A percentile compares a stretch with the other conserved stretches of the same genome.
Conservation (phyloP, 2,113 vertebrate species). For the Cyanistes caeruleus region DNA sequence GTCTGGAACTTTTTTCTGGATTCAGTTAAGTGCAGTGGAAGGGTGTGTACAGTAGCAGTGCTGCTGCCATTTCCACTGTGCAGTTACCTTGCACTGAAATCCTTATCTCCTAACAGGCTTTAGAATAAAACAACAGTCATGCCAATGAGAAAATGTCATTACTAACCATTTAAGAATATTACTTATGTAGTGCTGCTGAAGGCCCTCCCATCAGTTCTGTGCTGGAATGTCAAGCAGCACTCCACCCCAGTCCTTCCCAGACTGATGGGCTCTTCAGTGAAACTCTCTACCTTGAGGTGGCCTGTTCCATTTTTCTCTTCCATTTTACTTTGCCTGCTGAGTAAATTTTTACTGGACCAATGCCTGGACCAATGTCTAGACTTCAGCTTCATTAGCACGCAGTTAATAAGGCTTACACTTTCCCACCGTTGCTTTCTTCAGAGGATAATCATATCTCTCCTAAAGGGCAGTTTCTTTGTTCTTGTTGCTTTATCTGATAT, state of each 20-base stretch:
- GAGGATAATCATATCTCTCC: conserved; percentile 5
- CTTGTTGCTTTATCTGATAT: conserved; percentile 1
- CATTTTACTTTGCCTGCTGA: background rate
- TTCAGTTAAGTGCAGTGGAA: background rate
- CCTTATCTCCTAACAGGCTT: background rate
- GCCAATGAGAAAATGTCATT: background rate
- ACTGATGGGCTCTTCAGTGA: background rate
- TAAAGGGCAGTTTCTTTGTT: conserved; percentile 1
- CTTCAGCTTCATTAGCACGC: conserved; percentile 7
- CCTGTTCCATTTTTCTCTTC: background rate
- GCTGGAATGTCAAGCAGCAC: background rate
- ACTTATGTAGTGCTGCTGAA: background rate
- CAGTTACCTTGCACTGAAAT: background rate
- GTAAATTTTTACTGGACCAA: background rate
- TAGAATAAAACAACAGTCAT: background rate
- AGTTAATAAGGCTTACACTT: conserved; percentile 17
- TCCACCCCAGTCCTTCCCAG: background rate
- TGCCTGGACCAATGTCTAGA: conserved; percentile 26
- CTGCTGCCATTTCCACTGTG: background rate
- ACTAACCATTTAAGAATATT: background rate
- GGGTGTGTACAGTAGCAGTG: background rate
- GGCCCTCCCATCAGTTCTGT: background rate
- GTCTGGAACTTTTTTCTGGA: background rate
- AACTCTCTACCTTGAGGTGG: background rate
- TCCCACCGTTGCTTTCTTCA: background rate